Evolutionary conservation across 1,140 invertebrate species (phyloP).

Genomic region (Trachelipus rathkii): DNA sequence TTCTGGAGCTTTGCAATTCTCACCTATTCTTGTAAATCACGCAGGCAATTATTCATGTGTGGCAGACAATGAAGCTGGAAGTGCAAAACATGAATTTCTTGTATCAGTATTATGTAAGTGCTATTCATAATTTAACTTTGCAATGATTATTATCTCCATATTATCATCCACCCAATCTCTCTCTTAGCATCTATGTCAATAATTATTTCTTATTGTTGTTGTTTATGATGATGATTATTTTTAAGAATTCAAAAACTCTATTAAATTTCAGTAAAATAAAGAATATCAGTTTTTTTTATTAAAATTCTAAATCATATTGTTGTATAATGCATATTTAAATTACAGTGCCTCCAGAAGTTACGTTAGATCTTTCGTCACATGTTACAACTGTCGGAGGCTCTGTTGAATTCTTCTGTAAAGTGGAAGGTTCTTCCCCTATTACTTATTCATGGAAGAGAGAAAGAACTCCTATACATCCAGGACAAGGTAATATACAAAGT

Average conservation of each 20-base stretch:
- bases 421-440: background rate
- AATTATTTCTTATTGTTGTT: too few relatives aligned
- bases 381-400: background rate
- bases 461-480: background rate
- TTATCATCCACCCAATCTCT: too few relatives aligned
- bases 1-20: slow-evolving; percentile 41
- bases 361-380: background rate
- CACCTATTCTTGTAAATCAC: slow-evolving; percentile 48
- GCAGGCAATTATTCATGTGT: slow-evolving; percentile 54
- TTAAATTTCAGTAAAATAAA: too few relatives aligned
- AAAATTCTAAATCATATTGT: too few relatives aligned
- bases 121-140: too few relatives aligned
- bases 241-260: too few relatives aligned
- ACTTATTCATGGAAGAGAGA: background rate
- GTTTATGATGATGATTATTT: too few relatives aligned
- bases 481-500: background rate
- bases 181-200: too few relatives aligned
- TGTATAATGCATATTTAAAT: slow-evolving; percentile 32
- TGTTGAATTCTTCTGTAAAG: background rate
- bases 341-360: background rate
- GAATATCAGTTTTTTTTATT: too few relatives aligned
- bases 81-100: slow-evolving; percentile 52
- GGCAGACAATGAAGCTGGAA: slow-evolving; percentile 57
- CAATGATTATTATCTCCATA: too few relatives aligned
- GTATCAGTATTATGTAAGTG: slow-evolving; percentile 55